phyloP scores from a whole-genome alignment of 2,113 vertebrate species.

The Leptodactylus fuscus region DNA sequence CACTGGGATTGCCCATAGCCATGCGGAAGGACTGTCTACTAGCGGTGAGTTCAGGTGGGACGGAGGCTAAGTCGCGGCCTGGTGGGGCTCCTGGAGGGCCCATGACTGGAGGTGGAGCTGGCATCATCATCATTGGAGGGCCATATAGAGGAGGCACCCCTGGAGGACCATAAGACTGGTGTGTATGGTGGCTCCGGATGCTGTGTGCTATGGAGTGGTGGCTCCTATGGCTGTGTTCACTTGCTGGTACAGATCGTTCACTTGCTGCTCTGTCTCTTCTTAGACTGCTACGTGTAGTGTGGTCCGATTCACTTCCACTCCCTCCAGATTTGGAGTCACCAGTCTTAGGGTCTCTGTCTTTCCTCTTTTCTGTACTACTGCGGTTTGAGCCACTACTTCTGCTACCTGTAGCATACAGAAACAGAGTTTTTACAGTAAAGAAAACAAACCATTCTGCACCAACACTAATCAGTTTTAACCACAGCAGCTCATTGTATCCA shows the following conservation, averaged over 20 bases:
- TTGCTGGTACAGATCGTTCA: conserved; percentile 76
- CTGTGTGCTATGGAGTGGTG: conserved; percentile 84
- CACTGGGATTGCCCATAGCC: conserved; percentile 94
- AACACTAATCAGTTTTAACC: not conserved
- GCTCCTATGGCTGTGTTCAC: conserved; percentile 87
- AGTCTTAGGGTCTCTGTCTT: conserved; percentile 75
- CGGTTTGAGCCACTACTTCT: conserved; percentile 90
- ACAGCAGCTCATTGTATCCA: not conserved
- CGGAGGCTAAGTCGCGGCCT: conserved; percentile 84
- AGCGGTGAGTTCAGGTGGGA: conserved; percentile 93
- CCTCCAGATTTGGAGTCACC: conserved; percentile 84
- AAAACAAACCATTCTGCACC: not conserved
- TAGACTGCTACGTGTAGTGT: conserved; percentile 79
- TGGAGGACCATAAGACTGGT: conserved; percentile 79
- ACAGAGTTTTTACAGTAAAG: not conserved
- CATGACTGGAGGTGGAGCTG: conserved; percentile 76
- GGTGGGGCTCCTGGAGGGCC: conserved; percentile 84
- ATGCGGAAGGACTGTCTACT: conserved; percentile 95
- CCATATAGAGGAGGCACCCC: conserved; percentile 83
- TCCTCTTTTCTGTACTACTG: conserved; percentile 80
- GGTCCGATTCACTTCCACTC: conserved; percentile 84
- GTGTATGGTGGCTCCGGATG: conserved; percentile 83
- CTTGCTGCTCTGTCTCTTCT: conserved; percentile 80
- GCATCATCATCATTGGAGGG: conserved; percentile 81
- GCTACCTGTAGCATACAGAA: conserved; percentile 76